Base-by-base conservation (phyloP, 2,113 vertebrate species). In the Marcusenius ussheri region DNA sequence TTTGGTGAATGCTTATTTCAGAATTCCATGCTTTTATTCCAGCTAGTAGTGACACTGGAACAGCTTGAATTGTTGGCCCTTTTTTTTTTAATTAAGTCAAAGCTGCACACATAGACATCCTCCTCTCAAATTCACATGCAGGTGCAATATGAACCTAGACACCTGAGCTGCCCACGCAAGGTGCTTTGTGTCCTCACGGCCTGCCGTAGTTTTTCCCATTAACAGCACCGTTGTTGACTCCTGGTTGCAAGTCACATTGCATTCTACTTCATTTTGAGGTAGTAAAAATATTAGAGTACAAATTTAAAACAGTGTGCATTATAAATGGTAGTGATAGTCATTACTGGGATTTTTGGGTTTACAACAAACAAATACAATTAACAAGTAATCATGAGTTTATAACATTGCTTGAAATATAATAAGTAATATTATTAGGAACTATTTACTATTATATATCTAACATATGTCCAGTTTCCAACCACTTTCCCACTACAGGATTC, bases 1-100 rank as follows among this genome's bases (percentile, higher is more conserved):
- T 96, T 95, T 92, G 93, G 93, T 95, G 95, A 96, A 96, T 95
- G 95, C 93, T 93, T 94, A 93, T 91, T 93, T 91, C 92, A 92
- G 89, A 92, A 93, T 91, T 91, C 91, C 91, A 93, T 92, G 93
- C 94, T 92, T 91, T 94, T 94, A 94, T 95, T 95, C 93, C 92
- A 90, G 92, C 92, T 93, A 88, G 35, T n/a, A 91, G 84, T 90
- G 46, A 90, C 84, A 90, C 74, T 58, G n/a, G n/a, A 42, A 58
- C 70, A 62, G 87, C 62, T 45, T 0, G 21, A 24, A 88, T 31
- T 62, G 56, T 74, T 39, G 15, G 3, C 66, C 56, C 51, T 19
- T 53, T 53, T 46, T 56, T 85, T 51, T 58, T 88, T 49, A 87
- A 4, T 50, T 13, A 92, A 85, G 5, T 46, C 85, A 90, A 90